Conservation (phyloP, 64 coral and sea anemone genomes). For the Catalaphyllia jardinei region DNA sequence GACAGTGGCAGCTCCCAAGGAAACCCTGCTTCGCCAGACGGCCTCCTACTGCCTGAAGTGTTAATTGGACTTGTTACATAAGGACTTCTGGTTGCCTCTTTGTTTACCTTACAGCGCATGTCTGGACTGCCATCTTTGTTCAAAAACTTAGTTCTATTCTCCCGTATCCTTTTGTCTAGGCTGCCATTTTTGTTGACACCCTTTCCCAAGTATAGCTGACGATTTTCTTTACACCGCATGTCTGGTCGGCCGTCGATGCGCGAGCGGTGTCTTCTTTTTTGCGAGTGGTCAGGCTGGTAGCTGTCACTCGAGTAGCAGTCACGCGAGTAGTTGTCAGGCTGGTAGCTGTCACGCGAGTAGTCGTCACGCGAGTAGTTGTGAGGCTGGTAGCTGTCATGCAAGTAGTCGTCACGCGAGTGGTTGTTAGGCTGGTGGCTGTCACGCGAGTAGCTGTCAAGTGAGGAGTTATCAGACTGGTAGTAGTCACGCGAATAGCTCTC, state of each 20-base stretch:
- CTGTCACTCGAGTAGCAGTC: too few species aligned
- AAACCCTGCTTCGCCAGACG: not conserved
- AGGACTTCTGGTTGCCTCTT: not conserved
- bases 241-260: slow-evolving; percentile 18
- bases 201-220: not conserved
- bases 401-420: not conserved
- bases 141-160: not conserved
- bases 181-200: slow-evolving; percentile 14
- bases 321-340: too few species aligned
- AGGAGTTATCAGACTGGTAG: not conserved
- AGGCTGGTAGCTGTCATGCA: not conserved
- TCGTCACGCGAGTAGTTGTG: not conserved
- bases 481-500: not conserved
- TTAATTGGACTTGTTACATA: not conserved
- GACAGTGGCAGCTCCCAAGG: not conserved
- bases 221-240: slow-evolving; percentile 40
- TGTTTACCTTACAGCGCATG: not conserved
- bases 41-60: not conserved
- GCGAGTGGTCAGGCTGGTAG: not conserved
- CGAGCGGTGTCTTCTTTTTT: not conserved
- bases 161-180: slow-evolving; percentile 18
- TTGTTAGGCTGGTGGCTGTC: not conserved
- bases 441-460: not conserved
- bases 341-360: not conserved
- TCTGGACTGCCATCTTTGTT: not conserved